phyloP scores from a whole-genome alignment of 2,113 vertebrate species.

The Ceyx cyanopectus region DNA sequence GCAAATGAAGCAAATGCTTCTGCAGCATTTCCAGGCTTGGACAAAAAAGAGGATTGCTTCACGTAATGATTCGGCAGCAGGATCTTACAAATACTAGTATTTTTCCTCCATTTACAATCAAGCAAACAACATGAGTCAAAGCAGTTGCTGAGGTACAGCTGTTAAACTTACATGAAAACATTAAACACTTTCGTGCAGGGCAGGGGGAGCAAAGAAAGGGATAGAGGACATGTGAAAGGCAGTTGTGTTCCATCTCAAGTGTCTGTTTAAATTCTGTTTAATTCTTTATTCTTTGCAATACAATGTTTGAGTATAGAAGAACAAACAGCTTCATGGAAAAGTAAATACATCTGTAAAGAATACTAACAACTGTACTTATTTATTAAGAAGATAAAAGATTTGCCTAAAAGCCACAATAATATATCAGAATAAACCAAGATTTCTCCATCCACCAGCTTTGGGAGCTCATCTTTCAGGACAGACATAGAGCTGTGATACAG shows the following conservation, averaged over 20 bases:
- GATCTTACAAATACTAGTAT: neutral
- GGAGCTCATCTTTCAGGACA: neutral
- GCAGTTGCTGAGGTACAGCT: neutral
- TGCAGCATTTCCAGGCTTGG: neutral
- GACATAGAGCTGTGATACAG: fast-evolving
- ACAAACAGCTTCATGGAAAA: neutral
- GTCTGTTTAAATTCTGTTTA: neutral
- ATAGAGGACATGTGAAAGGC: neutral
- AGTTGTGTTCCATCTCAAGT: neutral
- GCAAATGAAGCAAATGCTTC: neutral
- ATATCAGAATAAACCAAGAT: neutral
- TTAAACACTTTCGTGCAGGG: neutral
- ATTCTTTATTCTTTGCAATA: neutral
- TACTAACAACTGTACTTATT: neutral
- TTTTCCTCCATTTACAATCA: neutral
- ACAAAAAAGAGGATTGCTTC: neutral
- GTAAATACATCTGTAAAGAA: neutral
- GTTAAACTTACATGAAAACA: fast-evolving
- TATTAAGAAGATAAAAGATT: neutral
- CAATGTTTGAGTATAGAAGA: neutral
- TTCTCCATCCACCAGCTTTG: neutral
- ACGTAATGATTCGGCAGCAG: neutral
- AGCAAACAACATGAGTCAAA: neutral
- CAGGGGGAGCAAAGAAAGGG: neutral
- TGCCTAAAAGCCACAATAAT: neutral